Conservation (phyloP, 2,113 vertebrate genomes). For the Stigmatopora nigra region DNA sequence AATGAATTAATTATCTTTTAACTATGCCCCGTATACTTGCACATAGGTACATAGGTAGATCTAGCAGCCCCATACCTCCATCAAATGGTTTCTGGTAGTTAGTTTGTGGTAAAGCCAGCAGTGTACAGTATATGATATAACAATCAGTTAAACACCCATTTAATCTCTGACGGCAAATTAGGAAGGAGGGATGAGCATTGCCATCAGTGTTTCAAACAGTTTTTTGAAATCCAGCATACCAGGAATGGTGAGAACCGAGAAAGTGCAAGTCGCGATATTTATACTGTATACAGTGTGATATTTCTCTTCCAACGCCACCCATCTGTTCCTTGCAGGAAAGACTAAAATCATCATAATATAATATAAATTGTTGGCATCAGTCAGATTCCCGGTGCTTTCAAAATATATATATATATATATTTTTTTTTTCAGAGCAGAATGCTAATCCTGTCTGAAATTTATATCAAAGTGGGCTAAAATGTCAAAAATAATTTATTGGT, state of each 20-base stretch:
- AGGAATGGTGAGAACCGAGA: conserved; percentile 52
- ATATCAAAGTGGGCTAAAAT: not conserved
- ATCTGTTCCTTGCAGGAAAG: conserved; percentile 59
- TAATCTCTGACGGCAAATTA: not conserved
- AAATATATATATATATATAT: too few species aligned
- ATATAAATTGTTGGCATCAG: not conserved
- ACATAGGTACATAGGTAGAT: conserved; percentile 1
- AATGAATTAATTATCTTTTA: too few species aligned
- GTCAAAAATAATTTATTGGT: not conserved
- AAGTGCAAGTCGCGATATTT: conserved; percentile 66
- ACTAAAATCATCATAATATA: conserved; percentile 15
- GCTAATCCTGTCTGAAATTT: not conserved
- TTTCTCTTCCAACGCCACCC: conserved; percentile 54
- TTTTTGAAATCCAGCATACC: conserved; percentile 46
- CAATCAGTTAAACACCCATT: not conserved
- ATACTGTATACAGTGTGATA: conserved; percentile 54
- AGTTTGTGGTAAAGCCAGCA: not conserved
- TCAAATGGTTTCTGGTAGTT: not conserved
- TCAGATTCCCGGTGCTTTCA: too few species aligned
- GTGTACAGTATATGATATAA: not conserved
- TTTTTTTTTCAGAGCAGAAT: not conserved
- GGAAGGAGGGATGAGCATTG: not conserved
- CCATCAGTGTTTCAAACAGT: conserved; percentile 16
- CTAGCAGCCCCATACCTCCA: not conserved
- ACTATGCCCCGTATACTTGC: not conserved